Evolutionary conservation across 2,113 vertebrate species (phyloP).

Genomic region (Saimiri boliviensis): DNA sequence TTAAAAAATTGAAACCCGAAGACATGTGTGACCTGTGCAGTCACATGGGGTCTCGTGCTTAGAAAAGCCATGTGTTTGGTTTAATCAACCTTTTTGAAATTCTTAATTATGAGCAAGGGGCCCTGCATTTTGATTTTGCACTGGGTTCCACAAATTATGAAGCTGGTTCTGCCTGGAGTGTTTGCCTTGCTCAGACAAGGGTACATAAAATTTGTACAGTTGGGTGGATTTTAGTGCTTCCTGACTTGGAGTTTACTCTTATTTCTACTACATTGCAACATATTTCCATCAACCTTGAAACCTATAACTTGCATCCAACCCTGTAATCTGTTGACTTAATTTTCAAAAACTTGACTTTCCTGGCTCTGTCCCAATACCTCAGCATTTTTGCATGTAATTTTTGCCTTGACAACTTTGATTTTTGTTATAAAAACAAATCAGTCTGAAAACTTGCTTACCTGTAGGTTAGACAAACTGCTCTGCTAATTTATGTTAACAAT

Average conservation of each 20-base stretch:
- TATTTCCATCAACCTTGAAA: not conserved
- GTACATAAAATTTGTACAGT: not conserved
- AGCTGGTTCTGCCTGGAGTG: not conserved
- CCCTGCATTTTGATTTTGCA: not conserved
- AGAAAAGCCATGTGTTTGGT: not conserved
- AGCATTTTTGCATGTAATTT: conserved; percentile 15
- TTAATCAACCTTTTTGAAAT: not conserved
- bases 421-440: conserved; percentile 67
- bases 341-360: conserved; percentile 21
- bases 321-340: not conserved
- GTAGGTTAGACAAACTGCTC: conserved; percentile 45
- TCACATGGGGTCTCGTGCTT: not conserved
- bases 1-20: not conserved
- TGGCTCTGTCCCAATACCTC: conserved; percentile 23
- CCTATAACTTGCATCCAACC: not conserved
- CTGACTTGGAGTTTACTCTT: not conserved
- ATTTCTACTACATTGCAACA: not conserved
- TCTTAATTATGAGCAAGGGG: not conserved
- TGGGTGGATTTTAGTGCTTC: not conserved
- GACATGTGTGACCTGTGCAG: not conserved
- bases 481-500: conserved; percentile 59
- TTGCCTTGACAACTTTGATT: conserved; percentile 44
- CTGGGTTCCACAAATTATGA: not conserved
- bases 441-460: conserved; percentile 55
- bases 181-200: not conserved